Base-by-base conservation (phyloP, 2,888 invertebrate species). In the Dendrolimus pini region DNA sequence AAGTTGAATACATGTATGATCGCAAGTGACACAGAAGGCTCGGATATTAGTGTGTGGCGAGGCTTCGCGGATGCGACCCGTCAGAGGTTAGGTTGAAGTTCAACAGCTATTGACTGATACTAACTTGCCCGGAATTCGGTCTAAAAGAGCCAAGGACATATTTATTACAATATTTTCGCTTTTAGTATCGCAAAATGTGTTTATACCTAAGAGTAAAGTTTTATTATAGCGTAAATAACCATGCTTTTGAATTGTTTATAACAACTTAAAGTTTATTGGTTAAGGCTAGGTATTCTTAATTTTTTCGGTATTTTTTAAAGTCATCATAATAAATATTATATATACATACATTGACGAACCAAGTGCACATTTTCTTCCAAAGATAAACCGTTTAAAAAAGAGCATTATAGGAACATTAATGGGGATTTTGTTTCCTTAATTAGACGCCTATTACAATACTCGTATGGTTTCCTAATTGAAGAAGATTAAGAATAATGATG, bases 381-480 rank as follows among this genome's bases (percentile, higher is more conserved):
- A 47, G 9, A 47, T 47, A 47, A 12, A 47, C 30, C 12, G 47
- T 47, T 47, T 47, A 9, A 10, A 47, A 47, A 47, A 9, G 9
- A 12, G 9, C 12, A 47, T 47, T 47, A 47, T 47, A 12, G 9
- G 10, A 2, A 9, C 63, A 59, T 63, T 60, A 63, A 56, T 52
- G 7, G 54, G 56, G 61, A 62, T 65, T 64, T 59, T n/a, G 59
- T 65, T 63, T 58, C 58, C 54, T 69, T 71, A 71, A 72, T 67
- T 59, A 66, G 66, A 71, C 62, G 69, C 65, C 64, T 67, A 68
- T 65, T 62, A 66, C 58, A 62, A 63, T 66, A 67, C 60, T 67
- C 61, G 62, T 72, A 74, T 63, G 75, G 72, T 62, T 74, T 74
- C 70, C 68, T 72, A 72, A 74, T 71, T 70, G 66, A 64, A 61